Base-by-base conservation (phyloP, 1,140 invertebrate genomes). In the Bombus impatiens region DNA sequence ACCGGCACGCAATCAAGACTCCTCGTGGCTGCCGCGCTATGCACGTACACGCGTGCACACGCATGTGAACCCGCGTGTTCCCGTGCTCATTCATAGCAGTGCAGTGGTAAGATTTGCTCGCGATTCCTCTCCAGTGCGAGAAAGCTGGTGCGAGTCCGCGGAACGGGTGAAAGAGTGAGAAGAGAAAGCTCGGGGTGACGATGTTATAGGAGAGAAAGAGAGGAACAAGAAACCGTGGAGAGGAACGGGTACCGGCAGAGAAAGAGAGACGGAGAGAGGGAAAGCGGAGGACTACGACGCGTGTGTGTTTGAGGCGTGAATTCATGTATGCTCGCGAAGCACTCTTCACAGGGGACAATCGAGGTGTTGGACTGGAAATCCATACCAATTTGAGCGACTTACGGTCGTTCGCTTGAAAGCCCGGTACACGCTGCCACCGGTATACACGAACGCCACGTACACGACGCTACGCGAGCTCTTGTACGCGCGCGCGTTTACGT, bases 361-460 rank as follows among this genome's bases (percentile, higher is more conserved):
- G 94, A 95, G 94, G 95, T 95, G 95, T 95, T 94, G 94, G 94
- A 94, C 94, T 95, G 95, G 95, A 95, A 95, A 95, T 95, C 93
- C 93, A 94, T 95, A 95, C 93, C 94, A 94, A 95, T 95, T 95
- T 95, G 88, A 94, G 90, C 92, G 93, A 95, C 94, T 94, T 94
- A 93, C 91, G 89, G 90, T 82, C 89, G 91, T 90, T 92, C 92
- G 91, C 90, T 93, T 93, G 89, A 93, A 93, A 94, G 91, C 89
- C 82, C 71, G 65, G 77, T 70, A 87, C 72, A 71, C 75, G 78
- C n/a, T 67, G 35, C 25, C 59, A 72, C 13, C 79, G 78, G n/a
- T 13, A 40, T 70, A 70, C 53, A 70, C 62, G 47, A n/a, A 35
- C 65, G n/a, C 3, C 44, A 40, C 75, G n/a, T 42, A n/a, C 53